These are phyloP conservation scores for Esox masquinongy DNA, from an alignment of 2,797 vertebrate genomes.

Conservation along the genomic window DNA sequence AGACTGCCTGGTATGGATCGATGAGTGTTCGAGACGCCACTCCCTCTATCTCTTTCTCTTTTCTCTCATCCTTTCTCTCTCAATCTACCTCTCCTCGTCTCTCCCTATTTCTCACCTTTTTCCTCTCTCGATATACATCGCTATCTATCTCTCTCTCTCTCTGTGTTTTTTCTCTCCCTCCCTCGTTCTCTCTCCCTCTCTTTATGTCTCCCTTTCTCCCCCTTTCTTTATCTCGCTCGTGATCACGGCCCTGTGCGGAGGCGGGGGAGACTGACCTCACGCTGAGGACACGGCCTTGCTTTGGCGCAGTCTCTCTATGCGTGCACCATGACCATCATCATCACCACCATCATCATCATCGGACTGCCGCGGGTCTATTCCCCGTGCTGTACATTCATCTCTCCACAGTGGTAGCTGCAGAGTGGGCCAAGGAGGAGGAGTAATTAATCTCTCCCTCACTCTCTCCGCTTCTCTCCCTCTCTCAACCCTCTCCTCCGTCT, in stretches of 20 bases:
- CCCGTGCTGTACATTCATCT: conserved; percentile 9
- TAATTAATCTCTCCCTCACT: background rate
- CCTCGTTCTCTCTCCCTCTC: too few species aligned
- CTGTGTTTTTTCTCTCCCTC: background rate
- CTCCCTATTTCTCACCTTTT: background rate
- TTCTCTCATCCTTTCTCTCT: background rate
- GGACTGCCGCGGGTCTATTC: background rate
- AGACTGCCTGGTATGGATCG: conserved; percentile 5
- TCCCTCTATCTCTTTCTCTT: background rate
- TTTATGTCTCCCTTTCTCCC: background rate
- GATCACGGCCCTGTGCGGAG: conserved; percentile 23
- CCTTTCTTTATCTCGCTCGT: background rate
- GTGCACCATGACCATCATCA: background rate
- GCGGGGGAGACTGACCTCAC: conserved; percentile 41
- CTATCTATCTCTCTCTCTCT: background rate
- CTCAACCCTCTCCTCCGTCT: background rate
- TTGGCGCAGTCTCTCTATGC: background rate
- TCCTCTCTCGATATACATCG: background rate
- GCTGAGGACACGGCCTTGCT: conserved; percentile 38
- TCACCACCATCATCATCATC: background rate
- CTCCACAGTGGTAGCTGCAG: conserved; percentile 6
- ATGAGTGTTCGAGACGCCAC: background rate
- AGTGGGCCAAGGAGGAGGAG: conserved; percentile 15
- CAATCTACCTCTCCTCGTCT: background rate
- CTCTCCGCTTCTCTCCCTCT: background rate